Evolutionary conservation across 1,140 invertebrate genomes (phyloP), one percentile per base, ranked within the genome.

Genomic region (Neodiprion lecontei): DNA sequence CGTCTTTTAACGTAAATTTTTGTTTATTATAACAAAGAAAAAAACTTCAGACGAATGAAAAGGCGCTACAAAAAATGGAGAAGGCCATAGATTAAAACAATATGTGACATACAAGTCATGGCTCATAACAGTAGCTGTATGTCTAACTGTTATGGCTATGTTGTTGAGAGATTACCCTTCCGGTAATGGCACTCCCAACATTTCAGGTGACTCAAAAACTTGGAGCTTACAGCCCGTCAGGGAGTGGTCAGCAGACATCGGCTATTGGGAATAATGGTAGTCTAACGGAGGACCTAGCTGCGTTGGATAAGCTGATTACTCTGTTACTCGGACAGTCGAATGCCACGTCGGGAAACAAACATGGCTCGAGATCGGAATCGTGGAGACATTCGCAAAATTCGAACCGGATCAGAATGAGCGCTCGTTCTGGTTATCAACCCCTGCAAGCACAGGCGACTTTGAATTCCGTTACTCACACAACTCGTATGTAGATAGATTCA

Each of bases 231-330:
- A 7, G 53, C 53, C 3, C 11, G 7, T 14, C 53, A 4, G 53
- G 11, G 11, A 9, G 4, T 17, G 8, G 53, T 61, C n/a, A 14
- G 53, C 11, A 17, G 53, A 61, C 53, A 14, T 61, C 53, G 11
- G 53, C 11, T 61, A 61, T 61, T 14, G 11, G 11, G 7, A 7
- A 61, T 61, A 61, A 61, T 9, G 53, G 53, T 14, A 61, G 8
- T 1, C 4, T 61, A 17, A 61, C 53, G 11, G 53, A 61, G n/a
- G 88, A 90, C 49, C 87, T 90, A 48, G 87, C 83, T 11, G 82
- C 86, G 14, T 74, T 90, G 8, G 89, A 90, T 72, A 89, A 87
- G 75, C 77, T 89, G 1, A 79, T 90, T 12, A 87, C 84, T 4
- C 86, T 88, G 3, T 75, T 90, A 7, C 78, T 89, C 0, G 85